Percentiles rank a stretch among this genome's conserved stretches.
phyloP scores from a whole-genome alignment of 1,140 invertebrate species.

The Drosophila melanogaster region Release_6_plus_ISO1_MT NC_004354.4:2333001-2333500 shows the following conservation, averaged over 20 bases:
- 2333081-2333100: background rate
- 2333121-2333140: background rate
- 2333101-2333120: background rate
- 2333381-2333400: background rate
- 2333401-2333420: conserved; percentile 1
- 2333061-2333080: conserved; percentile 1
- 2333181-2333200: conserved; percentile 18
- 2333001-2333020: conserved; percentile 1
- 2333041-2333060: background rate
- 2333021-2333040: background rate
- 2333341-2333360: background rate
- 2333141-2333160: conserved; percentile 1
- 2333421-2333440: background rate
- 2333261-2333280: no score
- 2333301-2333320: conserved; percentile 42
- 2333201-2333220: background rate
- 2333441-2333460: conserved; percentile 2
- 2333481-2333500: conserved; percentile 2
- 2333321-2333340: conserved; percentile 47
- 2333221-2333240: background rate
- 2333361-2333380: conserved; percentile 1
- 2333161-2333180: background rate
- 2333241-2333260: no score
- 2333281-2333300: no score
- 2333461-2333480: conserved; percentile 6